A percentile compares a stretch with the other conserved stretches of the same genome.
Evolutionary conservation across 2,888 invertebrate species (phyloP).

Genomic region (Eulithis testata): DNA sequence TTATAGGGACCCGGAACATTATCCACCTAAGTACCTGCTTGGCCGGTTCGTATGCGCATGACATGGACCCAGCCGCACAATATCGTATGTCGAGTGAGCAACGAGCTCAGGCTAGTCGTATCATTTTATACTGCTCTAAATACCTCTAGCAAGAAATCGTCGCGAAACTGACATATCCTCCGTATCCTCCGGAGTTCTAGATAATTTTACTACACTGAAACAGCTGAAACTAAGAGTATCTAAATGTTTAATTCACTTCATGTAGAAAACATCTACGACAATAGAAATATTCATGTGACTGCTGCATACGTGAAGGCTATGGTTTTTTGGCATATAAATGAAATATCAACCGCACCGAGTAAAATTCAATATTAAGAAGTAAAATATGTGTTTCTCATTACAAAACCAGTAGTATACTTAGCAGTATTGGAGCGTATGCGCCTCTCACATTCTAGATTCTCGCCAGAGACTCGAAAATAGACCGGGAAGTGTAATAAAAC

Average conservation of each 20-base stretch:
- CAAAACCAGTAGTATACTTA: slow-evolving; percentile 6
- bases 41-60: slow-evolving; percentile 35
- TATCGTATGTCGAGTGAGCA: slow-evolving; percentile 27
- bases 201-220: not conserved
- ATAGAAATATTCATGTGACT: too few relatives aligned
- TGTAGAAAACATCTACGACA: too few relatives aligned
- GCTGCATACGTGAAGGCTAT: too few relatives aligned
- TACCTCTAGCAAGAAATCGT: slow-evolving; percentile 7
- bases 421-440: not conserved
- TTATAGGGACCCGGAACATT: slow-evolving; percentile 34
- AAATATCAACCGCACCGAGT: too few relatives aligned
- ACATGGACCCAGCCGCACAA: slow-evolving; percentile 21
- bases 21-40: slow-evolving; percentile 32
- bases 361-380: too few relatives aligned
- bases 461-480: slow-evolving; percentile 51
- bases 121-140: slow-evolving; percentile 18
- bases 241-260: not conserved
- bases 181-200: not conserved
- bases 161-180: not conserved
- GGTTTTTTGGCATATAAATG: too few relatives aligned
- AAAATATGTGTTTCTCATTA: not conserved
- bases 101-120: slow-evolving; percentile 10
- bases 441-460: slow-evolving; percentile 9
- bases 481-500: slow-evolving; percentile 55
- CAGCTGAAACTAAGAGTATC: not conserved